phyloP scores from a whole-genome alignment of 2,888 invertebrate species.

The Pecten maximus region DNA sequence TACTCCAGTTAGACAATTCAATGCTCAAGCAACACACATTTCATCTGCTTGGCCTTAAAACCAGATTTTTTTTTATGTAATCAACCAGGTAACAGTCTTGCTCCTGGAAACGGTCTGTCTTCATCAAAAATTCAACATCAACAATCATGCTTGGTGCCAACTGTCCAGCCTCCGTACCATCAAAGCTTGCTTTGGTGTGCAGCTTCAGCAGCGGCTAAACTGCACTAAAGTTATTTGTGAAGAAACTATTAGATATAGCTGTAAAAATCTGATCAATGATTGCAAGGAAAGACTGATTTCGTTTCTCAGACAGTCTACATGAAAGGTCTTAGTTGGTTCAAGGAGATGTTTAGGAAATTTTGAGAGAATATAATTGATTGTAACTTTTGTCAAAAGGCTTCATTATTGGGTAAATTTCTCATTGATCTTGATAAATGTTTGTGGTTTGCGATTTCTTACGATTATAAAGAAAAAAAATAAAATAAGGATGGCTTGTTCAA shows the following conservation, averaged over 20 bases:
- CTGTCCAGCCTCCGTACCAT: not conserved
- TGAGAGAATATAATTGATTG: too few species aligned
- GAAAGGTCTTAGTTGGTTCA: not conserved
- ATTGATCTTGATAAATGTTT: too few species aligned
- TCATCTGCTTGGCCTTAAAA: not conserved
- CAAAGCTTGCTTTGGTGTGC: not conserved
- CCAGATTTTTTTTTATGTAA: not conserved
- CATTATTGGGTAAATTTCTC: too few species aligned
- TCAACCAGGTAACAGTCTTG: not conserved
- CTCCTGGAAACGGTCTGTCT: not conserved
- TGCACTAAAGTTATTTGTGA: not conserved
- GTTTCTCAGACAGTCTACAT: not conserved
- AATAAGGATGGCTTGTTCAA: too few species aligned
- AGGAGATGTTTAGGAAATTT: not conserved
- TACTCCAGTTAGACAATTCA: too few species aligned
- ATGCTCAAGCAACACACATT: not conserved
- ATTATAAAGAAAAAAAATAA: too few species aligned
- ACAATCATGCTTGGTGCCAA: conserved; percentile 20
- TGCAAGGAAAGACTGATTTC: not conserved
- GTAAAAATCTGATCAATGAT: not conserved
- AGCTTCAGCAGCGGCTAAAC: not conserved
- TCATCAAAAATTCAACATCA: not conserved
- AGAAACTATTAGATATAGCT: not conserved
- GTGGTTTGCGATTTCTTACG: too few species aligned
- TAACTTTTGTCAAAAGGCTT: too few species aligned